A percentile compares a stretch with the other conserved stretches of the same genome.
These are phyloP conservation scores for Paedocypris micromegethes DNA, from an alignment of 2,797 vertebrate genomes.

Conservation along the genomic window DNA sequence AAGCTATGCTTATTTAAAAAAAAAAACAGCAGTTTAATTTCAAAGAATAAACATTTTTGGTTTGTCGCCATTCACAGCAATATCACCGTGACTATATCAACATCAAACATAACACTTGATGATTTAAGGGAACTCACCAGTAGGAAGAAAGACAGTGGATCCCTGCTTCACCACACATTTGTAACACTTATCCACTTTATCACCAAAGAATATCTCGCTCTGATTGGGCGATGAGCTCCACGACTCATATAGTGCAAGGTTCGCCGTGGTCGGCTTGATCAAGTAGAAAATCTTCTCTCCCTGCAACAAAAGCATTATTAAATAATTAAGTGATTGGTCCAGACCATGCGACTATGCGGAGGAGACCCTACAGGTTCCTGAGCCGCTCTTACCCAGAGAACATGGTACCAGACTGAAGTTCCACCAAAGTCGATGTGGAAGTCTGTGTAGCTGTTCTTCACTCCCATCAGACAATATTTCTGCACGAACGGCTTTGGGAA, in stretches of 20 bases:
- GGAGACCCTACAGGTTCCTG: no score
- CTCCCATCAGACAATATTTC: constrained; percentile 98
- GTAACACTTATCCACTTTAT: constrained; percentile 95
- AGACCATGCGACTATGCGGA: no score
- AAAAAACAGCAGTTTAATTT: no score
- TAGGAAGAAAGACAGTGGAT: constrained; percentile 95
- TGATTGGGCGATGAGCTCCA: constrained; percentile 98
- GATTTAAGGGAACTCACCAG: constrained; percentile 71
- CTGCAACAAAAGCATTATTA: constrained; percentile 55
- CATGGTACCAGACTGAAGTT: constrained; percentile 99
- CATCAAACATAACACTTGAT: neutral
- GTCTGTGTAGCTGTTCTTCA: constrained; percentile 96
- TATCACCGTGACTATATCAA: neutral
- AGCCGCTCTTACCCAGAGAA: constrained; percentile 85
- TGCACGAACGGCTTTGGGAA: constrained; percentile 99
- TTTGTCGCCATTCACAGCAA: no score
- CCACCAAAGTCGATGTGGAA: constrained; percentile 99
- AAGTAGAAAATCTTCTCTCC: constrained; percentile 98
- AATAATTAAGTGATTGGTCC: neutral
- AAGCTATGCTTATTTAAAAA: no score
- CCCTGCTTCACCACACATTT: constrained; percentile 94
- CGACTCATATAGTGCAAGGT: constrained; percentile 95
- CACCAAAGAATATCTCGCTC: constrained; percentile 97
- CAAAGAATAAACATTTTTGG: no score
- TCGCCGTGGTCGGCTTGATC: constrained; percentile 91